Conservation (phyloP, 2,797 vertebrate genomes). For the Dromococcyx pavoninus region DNA sequence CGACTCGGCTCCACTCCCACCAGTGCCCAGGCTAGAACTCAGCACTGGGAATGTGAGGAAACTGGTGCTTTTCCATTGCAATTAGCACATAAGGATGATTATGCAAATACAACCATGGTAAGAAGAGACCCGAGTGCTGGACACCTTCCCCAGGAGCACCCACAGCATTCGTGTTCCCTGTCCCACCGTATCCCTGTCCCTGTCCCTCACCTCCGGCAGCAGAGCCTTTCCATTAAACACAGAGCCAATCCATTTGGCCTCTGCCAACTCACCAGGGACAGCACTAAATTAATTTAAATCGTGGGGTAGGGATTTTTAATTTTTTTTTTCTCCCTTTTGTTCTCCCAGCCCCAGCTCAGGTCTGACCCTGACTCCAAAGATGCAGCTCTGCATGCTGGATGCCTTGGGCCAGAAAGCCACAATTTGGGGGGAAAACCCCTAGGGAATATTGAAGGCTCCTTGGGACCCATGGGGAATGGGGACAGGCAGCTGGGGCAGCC, state of each 20-base stretch:
- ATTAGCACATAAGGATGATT: neutral
- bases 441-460: neutral
- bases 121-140: neutral
- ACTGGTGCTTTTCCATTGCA: neutral
- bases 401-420: neutral
- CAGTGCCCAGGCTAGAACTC: fast-evolving
- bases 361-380: fast-evolving
- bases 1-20: neutral
- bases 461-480: neutral
- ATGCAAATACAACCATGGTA: neutral
- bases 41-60: neutral
- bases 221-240: constrained; percentile 32
- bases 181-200: no score
- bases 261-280: constrained; percentile 37
- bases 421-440: neutral
- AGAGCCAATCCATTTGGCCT: constrained; percentile 30
- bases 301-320: neutral
- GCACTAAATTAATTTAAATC: constrained; percentile 46
- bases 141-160: neutral
- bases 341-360: neutral
- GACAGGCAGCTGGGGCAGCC: neutral
- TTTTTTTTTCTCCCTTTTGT: neutral
- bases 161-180: neutral
- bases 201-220: neutral
- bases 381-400: neutral